phyloP scores from a whole-genome alignment of 37 sponge, comb jelly and placozoan species.

The Halichondria panicea region DNA sequence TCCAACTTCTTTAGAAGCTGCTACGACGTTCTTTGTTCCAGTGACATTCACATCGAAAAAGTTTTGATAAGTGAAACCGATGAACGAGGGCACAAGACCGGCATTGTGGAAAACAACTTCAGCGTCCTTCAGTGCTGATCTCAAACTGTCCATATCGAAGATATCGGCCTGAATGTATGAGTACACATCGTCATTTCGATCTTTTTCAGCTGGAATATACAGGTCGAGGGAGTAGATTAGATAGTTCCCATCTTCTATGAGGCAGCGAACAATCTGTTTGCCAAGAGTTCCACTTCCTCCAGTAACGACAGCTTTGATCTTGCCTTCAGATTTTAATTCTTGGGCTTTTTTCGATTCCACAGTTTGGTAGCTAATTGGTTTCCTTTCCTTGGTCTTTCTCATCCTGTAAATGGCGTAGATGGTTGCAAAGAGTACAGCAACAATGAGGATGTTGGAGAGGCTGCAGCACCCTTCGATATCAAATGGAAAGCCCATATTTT shows the following conservation, averaged over 20 bases:
- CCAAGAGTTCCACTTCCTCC: conserved; percentile 52
- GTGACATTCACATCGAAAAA: conserved; percentile 11
- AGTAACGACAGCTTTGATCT: conserved; percentile 33
- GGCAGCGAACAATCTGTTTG: conserved; percentile 12
- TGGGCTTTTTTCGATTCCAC: not conserved
- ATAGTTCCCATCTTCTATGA: conserved; percentile 56
- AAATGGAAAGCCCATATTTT: not conserved
- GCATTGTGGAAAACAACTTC: conserved; percentile 60
- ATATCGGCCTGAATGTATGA: conserved; percentile 55
- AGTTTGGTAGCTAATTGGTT: not conserved
- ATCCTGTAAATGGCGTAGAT: conserved; percentile 30
- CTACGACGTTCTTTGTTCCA: conserved; percentile 48
- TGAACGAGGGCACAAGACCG: not conserved
- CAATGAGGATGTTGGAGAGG: conserved; percentile 48
- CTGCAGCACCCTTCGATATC: conserved; percentile 38
- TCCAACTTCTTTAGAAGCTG: conserved; percentile 23
- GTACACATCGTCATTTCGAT: conserved; percentile 24
- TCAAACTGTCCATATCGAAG: conserved; percentile 25
- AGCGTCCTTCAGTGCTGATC: conserved; percentile 11
- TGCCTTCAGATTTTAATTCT: not conserved
- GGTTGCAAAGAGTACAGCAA: conserved; percentile 15
- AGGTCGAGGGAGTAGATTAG: conserved; percentile 48
- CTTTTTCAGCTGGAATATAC: conserved; percentile 34
- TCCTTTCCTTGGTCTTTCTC: not conserved
- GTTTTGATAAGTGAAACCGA: not conserved